These are phyloP conservation scores for Puntigrus tetrazona DNA, from an alignment of 2,113 vertebrate species.

Conservation along the genomic window DNA sequence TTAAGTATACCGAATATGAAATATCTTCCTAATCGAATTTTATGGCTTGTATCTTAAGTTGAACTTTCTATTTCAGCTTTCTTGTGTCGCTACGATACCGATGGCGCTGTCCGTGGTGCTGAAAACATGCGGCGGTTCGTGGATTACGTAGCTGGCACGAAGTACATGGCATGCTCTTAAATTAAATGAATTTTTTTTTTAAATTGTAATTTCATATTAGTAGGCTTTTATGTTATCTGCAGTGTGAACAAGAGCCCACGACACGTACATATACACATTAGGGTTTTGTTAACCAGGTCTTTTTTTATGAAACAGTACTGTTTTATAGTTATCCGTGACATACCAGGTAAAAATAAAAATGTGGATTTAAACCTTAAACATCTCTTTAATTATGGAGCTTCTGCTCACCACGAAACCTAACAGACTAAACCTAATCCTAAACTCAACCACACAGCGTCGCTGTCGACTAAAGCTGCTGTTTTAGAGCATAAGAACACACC, in stretches of 20 bases:
- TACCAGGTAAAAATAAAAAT: not conserved
- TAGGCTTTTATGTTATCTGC: not conserved
- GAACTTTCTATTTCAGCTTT: not conserved
- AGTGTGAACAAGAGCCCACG: not conserved
- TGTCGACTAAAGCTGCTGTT: slow-evolving; percentile 44
- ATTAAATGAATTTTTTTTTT: no score
- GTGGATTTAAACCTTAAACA: not conserved
- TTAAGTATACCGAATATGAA: not conserved
- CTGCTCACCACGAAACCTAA: not conserved
- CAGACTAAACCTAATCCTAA: not conserved
- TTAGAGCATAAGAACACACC: slow-evolving; percentile 12
- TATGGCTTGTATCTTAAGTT: not conserved
- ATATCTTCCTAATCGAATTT: not conserved
- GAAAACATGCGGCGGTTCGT: not conserved
- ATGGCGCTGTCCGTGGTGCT: slow-evolving; percentile 51
- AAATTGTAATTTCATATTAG: no score
- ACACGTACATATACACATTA: not conserved
- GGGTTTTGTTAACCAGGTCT: not conserved
- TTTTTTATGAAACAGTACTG: not conserved
- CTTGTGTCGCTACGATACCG: not conserved
- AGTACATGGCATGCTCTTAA: not conserved
- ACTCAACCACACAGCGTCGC: slow-evolving; percentile 55
- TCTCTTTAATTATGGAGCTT: not conserved
- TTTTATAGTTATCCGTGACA: not conserved
- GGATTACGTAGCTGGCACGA: not conserved